Percentiles rank a stretch among this genome's conserved stretches.
Conservation (phyloP, 2,888 invertebrate species). For the Meiosimyza decipiens region DNA sequence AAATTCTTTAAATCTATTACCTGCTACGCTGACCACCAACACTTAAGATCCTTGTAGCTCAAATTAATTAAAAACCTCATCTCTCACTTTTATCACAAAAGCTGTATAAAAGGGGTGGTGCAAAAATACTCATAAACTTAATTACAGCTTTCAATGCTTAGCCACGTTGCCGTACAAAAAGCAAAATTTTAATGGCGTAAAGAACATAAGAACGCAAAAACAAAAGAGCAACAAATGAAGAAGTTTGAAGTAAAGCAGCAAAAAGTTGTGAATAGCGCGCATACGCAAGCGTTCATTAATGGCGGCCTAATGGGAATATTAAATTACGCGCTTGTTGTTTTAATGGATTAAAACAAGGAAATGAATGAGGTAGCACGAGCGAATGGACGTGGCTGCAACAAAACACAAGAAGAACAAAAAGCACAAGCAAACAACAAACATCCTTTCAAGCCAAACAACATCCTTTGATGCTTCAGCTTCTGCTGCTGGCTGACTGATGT, state of each 20-base stretch:
- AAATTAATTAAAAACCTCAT: not conserved
- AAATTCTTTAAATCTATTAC: not conserved
- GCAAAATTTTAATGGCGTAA: slow-evolving; percentile 18
- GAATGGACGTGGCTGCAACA: not conserved
- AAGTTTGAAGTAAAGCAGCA: not conserved
- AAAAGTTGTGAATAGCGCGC: slow-evolving; percentile 8
- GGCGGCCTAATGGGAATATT: slow-evolving; percentile 43
- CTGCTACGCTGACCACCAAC: not conserved
- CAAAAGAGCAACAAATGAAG: not conserved
- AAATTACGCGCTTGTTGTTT: slow-evolving; percentile 49
- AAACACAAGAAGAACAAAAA: slow-evolving; percentile 11
- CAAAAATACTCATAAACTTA: slow-evolving; percentile 30
- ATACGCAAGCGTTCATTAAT: slow-evolving; percentile 32
- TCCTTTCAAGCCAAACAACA: slow-evolving; percentile 10
- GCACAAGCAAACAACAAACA: not conserved
- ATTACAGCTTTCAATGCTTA: slow-evolving; percentile 19
- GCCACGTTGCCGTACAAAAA: slow-evolving; percentile 7
- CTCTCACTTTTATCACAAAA: not conserved
- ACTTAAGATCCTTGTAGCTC: not conserved
- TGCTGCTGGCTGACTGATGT: not conserved
- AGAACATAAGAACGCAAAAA: not conserved
- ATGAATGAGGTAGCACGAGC: not conserved
- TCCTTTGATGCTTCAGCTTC: slow-evolving; percentile 10
- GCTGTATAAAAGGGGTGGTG: slow-evolving; percentile 6
- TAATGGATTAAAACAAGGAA: slow-evolving; percentile 43